phyloP scores from a whole-genome alignment of 2,888 invertebrate species.

The Agrochola lota region DNA sequence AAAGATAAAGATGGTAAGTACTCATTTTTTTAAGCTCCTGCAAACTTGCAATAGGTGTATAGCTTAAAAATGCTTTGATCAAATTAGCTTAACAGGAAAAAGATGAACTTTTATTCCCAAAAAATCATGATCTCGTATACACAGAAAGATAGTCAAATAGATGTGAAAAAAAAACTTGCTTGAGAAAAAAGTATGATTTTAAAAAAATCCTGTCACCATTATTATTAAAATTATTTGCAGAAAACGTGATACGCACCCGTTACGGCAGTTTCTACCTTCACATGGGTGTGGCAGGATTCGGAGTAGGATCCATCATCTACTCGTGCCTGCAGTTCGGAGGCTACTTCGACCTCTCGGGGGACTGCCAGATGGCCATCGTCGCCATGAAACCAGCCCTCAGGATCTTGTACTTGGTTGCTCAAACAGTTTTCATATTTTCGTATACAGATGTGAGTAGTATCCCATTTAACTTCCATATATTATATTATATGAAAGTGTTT shows the following conservation, averaged over 20 bases:
- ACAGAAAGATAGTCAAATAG: background rate
- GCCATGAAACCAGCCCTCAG: constrained; percentile 92
- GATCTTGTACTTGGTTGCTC: constrained; percentile 92
- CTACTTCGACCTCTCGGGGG: constrained; percentile 92
- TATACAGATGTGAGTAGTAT: constrained; percentile 91
- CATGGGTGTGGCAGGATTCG: constrained; percentile 92
- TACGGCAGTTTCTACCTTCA: constrained; percentile 92
- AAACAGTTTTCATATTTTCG: constrained; percentile 93
- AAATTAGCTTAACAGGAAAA: background rate
- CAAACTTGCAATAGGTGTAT: background rate
- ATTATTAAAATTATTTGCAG: constrained; percentile 65
- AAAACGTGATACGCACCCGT: constrained; percentile 79
- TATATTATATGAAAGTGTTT: too few species aligned
- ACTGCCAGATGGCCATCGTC: constrained; percentile 91
- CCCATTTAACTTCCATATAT: background rate
- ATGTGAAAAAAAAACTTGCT: too few species aligned
- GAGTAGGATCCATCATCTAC: constrained; percentile 93
- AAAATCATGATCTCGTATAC: background rate
- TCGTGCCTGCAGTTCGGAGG: constrained; percentile 93
- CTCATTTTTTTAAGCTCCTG: background rate
- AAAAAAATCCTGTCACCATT: background rate
- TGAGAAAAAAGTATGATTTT: too few species aligned
- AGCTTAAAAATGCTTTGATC: background rate
- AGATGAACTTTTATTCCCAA: background rate
- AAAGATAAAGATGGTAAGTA: constrained; percentile 81